Base-by-base conservation (phyloP, 1,140 invertebrate genomes). In the Hycleus phaleratus region DNA sequence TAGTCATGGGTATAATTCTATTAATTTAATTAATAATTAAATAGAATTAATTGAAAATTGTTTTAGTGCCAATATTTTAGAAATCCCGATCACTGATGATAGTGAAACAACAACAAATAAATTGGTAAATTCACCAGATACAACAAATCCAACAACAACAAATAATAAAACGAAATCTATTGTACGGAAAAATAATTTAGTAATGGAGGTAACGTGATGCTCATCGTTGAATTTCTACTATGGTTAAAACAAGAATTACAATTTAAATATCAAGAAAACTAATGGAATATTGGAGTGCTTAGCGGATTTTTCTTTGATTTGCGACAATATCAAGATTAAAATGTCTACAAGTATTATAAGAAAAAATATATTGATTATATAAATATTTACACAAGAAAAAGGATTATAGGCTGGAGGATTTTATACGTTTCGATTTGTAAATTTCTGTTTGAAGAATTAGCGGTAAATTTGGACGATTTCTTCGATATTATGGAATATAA, bases 191-290 rank as follows among this genome's bases (percentile, higher is more conserved):
- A 73, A 68, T 58, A 71, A 68, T 61, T 61, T 73, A 26, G 69
- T 69, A 45, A 73, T 73, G 72, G 72, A 73, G 63, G 72, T 73
- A 58, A 73, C 72, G 65, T 73, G 72, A 73, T 73, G 71, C 60
- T 64, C 63, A 59, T 62, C 60, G 49, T 61, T 40, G 40, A 53
- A 51, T 65, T 66, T 64, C 66, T 42, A 44, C 7, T 32, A 5
- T 32, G 32, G 32, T 32, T 32, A 7, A 32, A 32, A 18, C 18
- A 51, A 11, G 25, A 52, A 44, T n/a, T 24, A 24, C 42, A 51
- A 38, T 7, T 9, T 4, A 49, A 49, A 49, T 26, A 49, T 9
- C 25, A 26, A 26, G 9, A 49, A 48, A 26, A 48, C 10, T 25
- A 11, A 11, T 44, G 12, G 8, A n/a, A 46, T 46, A 24, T 46